phyloP scores from a whole-genome alignment of 2,888 invertebrate species.

The Petrolisthes manimaculis region DNA sequence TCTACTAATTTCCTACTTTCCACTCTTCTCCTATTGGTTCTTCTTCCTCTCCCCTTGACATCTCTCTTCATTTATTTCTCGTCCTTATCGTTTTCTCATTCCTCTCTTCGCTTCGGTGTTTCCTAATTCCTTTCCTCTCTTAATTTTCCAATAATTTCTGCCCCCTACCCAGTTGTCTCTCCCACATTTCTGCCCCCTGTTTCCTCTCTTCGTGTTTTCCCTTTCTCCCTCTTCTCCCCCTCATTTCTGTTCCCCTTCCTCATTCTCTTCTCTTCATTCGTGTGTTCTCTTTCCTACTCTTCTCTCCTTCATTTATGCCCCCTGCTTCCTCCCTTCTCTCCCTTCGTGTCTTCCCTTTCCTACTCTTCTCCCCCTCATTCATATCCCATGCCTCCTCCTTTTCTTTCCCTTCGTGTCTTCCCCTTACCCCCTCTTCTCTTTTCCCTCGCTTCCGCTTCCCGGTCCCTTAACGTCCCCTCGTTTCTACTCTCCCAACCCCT shows the following conservation, averaged over 20 bases:
- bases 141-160: background rate
- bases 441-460: too few relatives aligned
- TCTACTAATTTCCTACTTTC: background rate
- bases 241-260: too few relatives aligned
- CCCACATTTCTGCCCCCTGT: background rate
- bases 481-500: too few relatives aligned
- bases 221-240: too few relatives aligned
- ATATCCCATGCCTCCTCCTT: background rate
- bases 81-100: too few relatives aligned
- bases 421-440: background rate
- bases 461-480: too few relatives aligned
- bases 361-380: background rate
- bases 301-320: background rate
- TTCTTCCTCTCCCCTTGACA: background rate
- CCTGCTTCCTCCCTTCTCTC: background rate
- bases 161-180: background rate
- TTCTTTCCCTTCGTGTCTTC: background rate
- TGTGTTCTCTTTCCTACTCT: background rate
- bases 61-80: background rate
- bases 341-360: background rate
- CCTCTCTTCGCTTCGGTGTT: background rate
- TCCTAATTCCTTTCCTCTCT: background rate
- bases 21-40: background rate
- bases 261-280: too few relatives aligned
- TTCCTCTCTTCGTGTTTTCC: too few relatives aligned